A percentile compares a stretch with the other conserved stretches of the same genome.
These are phyloP conservation scores for Periophthalmus modestus DNA, from an alignment of 2,113 vertebrate genomes.

Conservation along the genomic window DNA sequence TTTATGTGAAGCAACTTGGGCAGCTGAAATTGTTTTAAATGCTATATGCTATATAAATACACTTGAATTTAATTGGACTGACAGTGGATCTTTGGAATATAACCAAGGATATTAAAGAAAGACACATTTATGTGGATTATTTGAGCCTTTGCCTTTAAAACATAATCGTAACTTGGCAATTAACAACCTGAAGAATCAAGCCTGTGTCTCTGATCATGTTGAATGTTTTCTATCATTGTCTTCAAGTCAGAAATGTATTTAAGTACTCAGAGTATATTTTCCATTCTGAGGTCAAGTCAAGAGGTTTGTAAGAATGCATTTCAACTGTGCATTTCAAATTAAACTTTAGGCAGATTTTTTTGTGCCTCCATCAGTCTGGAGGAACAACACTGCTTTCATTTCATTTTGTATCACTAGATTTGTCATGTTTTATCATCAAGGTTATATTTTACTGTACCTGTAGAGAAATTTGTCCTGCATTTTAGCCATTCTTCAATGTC, in stretches of 20 bases:
- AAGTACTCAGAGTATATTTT: background rate
- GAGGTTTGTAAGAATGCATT: background rate
- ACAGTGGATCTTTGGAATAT: background rate
- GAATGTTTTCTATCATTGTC: background rate
- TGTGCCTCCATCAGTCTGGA: background rate
- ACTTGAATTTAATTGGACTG: too few species aligned
- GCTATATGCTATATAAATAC: too few species aligned
- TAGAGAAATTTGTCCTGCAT: background rate
- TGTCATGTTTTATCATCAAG: background rate
- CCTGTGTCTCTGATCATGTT: background rate
- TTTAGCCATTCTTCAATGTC: background rate
- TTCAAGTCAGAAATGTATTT: background rate
- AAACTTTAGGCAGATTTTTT: background rate
- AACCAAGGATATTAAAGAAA: background rate
- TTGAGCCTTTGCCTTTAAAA: background rate
- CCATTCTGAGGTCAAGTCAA: background rate
- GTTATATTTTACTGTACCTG: background rate
- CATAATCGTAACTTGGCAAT: background rate
- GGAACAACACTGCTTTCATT: too few species aligned
- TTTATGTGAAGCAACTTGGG: too few species aligned
- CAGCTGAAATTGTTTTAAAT: too few species aligned
- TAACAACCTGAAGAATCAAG: background rate
- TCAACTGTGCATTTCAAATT: background rate
- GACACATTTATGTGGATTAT: background rate
- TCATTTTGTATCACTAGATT: too few species aligned